These are phyloP conservation scores for Echeneis naucrates DNA, from an alignment of 2,797 vertebrate species.

Conservation along the genomic window DNA sequence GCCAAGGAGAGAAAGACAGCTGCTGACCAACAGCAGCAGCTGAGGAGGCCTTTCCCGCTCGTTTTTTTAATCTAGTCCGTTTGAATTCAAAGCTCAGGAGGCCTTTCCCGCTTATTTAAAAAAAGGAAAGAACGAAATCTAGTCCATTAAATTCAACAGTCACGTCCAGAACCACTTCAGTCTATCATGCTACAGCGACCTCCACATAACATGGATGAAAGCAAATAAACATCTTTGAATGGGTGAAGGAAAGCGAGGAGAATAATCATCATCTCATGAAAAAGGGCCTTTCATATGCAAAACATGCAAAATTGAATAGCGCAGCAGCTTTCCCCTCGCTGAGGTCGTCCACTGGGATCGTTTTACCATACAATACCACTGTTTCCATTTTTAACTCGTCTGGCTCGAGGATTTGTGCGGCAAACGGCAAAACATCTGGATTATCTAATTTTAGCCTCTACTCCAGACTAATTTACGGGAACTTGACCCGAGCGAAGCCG, in stretches of 20 bases:
- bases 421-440: slow-evolving; percentile 66
- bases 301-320: slow-evolving; percentile 26
- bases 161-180: background rate
- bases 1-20: slow-evolving; percentile 17
- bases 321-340: slow-evolving; percentile 4
- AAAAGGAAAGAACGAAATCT: too few relatives aligned
- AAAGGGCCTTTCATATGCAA: slow-evolving; percentile 27
- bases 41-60: slow-evolving; percentile 53
- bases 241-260: slow-evolving; percentile 1
- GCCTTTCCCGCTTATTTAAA: slow-evolving; percentile 47
- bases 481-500: slow-evolving; percentile 19
- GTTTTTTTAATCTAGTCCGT: slow-evolving; percentile 28
- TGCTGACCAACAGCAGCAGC: slow-evolving; percentile 43
- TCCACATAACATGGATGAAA: background rate
- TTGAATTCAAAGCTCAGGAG: slow-evolving; percentile 37
- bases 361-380: slow-evolving; percentile 23
- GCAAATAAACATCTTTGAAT: slow-evolving; percentile 7
- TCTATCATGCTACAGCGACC: background rate
- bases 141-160: slow-evolving; percentile 17
- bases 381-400: slow-evolving; percentile 60
- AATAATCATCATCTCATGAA: slow-evolving; percentile 22
- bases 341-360: slow-evolving; percentile 23
- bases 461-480: slow-evolving; percentile 52
- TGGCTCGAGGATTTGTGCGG: slow-evolving; percentile 30
- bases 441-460: slow-evolving; percentile 64